These are phyloP conservation scores for Dermolepida albohirtum DNA, from an alignment of 2,888 invertebrate species.

Conservation along the genomic window DNA sequence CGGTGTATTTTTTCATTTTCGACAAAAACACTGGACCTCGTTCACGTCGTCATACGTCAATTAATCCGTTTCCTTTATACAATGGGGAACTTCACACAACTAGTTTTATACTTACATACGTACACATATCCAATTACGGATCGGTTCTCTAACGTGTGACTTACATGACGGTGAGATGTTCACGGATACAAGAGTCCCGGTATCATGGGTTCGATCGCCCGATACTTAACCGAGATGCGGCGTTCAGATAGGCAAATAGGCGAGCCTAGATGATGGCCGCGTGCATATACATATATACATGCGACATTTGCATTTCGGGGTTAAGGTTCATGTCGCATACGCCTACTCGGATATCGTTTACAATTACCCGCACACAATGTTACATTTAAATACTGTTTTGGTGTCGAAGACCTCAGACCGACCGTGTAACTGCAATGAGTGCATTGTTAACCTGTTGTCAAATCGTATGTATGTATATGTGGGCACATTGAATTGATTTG, in stretches of 20 bases:
- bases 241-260: constrained; percentile 20
- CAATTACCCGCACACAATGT: constrained; percentile 7
- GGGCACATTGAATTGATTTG: constrained; percentile 19
- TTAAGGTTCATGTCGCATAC: constrained; percentile 20
- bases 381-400: neutral
- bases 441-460: too few relatives aligned
- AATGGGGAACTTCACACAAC: constrained; percentile 4
- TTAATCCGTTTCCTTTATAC: constrained; percentile 17
- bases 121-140: neutral
- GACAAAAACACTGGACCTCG: constrained; percentile 12
- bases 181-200: neutral
- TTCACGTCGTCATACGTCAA: constrained; percentile 10
- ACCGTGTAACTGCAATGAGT: too few relatives aligned
- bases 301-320: constrained; percentile 21
- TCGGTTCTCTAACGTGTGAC: too few relatives aligned
- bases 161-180: neutral
- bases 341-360: constrained; percentile 17
- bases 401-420: too few relatives aligned
- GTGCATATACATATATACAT: constrained; percentile 10
- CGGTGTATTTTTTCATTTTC: neutral
- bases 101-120: constrained; percentile 2
- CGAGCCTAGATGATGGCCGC: constrained; percentile 14
- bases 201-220: neutral
- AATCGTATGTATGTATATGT: constrained; percentile 1
- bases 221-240: constrained; percentile 10